A percentile compares a stretch with the other conserved stretches of the same genome.
phyloP scores from a whole-genome alignment of 2,888 invertebrate genomes.

The Orchestes rusci region DNA sequence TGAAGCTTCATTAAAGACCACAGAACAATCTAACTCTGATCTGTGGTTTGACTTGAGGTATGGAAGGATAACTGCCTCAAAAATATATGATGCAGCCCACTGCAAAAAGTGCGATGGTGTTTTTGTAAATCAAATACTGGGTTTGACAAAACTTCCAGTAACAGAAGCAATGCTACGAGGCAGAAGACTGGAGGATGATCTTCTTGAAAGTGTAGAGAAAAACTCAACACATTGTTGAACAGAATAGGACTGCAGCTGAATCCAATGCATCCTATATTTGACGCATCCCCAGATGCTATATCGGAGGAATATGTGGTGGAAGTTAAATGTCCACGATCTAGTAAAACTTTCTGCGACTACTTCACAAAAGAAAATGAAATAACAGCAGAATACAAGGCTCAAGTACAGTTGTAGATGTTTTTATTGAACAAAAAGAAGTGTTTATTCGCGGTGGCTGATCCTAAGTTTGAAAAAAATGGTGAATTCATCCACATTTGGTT shows the following conservation, averaged over 20 bases:
- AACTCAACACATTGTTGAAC: conserved; percentile 11
- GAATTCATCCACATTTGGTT: conserved; percentile 10
- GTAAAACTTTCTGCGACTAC: conserved; percentile 19
- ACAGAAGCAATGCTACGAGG: conserved; percentile 21
- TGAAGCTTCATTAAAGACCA: conserved; percentile 12
- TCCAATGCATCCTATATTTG: conserved; percentile 19
- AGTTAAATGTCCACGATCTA: conserved; percentile 22
- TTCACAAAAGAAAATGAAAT: conserved; percentile 11
- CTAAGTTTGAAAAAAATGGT: conserved; percentile 18
- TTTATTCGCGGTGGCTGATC: conserved; percentile 18
- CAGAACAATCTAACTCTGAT: conserved; percentile 9
- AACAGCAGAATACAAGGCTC: conserved; percentile 14
- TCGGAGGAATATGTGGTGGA: conserved; percentile 20
- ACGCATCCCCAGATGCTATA: conserved; percentile 25
- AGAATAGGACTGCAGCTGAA: conserved; percentile 13
- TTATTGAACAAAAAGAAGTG: conserved; percentile 6
- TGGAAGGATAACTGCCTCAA: conserved; percentile 24
- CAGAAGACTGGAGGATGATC: conserved; percentile 14
- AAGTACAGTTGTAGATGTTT: too few relatives aligned
- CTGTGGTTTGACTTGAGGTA: conserved; percentile 22
- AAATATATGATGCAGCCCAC: too few relatives aligned
- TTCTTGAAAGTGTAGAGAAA: conserved; percentile 11
- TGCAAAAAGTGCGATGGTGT: conserved; percentile 19
- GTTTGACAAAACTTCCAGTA: conserved; percentile 11
- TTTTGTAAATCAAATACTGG: conserved; percentile 19